Evolutionary conservation across 2,797 vertebrate genomes (phyloP), one percentile per base, ranked within the genome.

Genomic region (Lepilemur septentrionalis): DNA sequence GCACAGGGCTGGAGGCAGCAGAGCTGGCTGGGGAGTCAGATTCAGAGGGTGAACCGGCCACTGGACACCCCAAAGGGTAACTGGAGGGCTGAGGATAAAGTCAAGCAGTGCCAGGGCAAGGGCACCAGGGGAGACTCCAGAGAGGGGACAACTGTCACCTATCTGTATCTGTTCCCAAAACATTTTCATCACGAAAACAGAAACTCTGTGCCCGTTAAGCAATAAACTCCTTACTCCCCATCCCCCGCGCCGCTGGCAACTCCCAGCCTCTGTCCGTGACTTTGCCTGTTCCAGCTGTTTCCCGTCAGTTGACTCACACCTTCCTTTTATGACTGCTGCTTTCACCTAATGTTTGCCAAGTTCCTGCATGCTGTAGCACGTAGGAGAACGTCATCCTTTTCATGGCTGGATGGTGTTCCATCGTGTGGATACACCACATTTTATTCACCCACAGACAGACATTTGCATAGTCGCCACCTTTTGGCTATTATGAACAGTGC

Each of bases 281-380:
- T 18, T 38, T 59, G 50, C 61, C 28, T 82, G 0, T 46, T 73
- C 50, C 10, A 10, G 57, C 22, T 17, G 9, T n/a, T n/a, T 25
- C 38, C 1, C 38, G 43, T 55, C 18, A 30, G 73, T 22, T 18
- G 7, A 14, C 70, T 82, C 59, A 2, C 4, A 13, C 5, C 20
- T 41, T 90, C 78, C 48, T 30, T 20, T 83, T 69, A 25, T 11
- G 8, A 22, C 89, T 57, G 78, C 20, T 38, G 73, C 15, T 30
- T 67, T 91, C 78, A 7, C 70, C 41, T 23, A 23, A 10, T 9
- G 20, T 30, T 63, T 48, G 35, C 41, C n/a, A 50, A 43, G 59
- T 25, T 14, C 20, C 17, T 13, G 38, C 50, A 0, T 0, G 2
- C 22, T 1, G 5, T n/a, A 17, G 12, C 41, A 0, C 2, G 8